Conservation (phyloP, 2,888 invertebrate genomes). For the Cephonodes hylas region DNA sequence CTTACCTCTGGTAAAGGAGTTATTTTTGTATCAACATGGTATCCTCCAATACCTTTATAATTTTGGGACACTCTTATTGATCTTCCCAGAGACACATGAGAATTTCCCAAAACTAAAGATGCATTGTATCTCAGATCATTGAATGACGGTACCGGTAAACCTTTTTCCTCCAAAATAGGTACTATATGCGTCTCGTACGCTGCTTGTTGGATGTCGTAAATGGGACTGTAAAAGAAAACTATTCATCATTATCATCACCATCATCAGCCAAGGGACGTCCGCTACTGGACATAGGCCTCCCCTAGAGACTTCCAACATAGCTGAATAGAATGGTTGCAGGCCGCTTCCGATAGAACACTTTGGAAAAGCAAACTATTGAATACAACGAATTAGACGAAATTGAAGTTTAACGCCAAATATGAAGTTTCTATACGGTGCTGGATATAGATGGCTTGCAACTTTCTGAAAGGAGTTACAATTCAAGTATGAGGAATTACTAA, state of each 20-base stretch:
- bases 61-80: constrained; percentile 24
- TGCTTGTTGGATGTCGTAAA: neutral
- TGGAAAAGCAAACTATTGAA: no score
- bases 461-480: no score
- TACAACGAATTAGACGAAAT: no score
- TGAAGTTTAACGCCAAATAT: no score
- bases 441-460: no score
- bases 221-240: neutral
- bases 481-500: no score
- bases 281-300: no score
- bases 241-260: neutral
- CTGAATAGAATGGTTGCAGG: no score
- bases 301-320: no score
- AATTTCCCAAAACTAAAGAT: constrained; percentile 34
- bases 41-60: constrained; percentile 27
- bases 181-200: constrained; percentile 7
- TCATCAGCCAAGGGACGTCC: no score
- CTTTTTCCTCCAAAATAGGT: constrained; percentile 11
- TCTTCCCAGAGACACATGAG: constrained; percentile 18
- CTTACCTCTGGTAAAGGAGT: constrained; percentile 33
- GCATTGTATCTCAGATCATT: constrained; percentile 31
- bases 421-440: no score
- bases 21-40: constrained; percentile 21
- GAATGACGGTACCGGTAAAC: constrained; percentile 25
- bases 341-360: no score